These are phyloP conservation scores for Dinoponera quadriceps DNA, from an alignment of 1,140 invertebrate species.

Conservation along the genomic window DNA sequence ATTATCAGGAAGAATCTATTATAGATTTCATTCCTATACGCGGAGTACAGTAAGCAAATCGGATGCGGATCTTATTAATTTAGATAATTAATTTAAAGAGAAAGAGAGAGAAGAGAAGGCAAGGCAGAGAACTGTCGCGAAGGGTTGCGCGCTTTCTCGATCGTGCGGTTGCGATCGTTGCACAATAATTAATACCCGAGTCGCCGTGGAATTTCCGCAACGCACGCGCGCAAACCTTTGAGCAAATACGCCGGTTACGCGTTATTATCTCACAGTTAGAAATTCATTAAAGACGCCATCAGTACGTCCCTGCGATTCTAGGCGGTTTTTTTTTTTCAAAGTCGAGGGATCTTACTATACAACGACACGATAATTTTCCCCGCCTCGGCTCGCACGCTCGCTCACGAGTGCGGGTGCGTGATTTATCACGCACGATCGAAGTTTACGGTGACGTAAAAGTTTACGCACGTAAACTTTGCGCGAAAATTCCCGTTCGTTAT, in stretches of 20 bases:
- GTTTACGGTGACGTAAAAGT: background rate
- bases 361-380: background rate
- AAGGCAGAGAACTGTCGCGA: background rate
- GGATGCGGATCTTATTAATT: too few species aligned
- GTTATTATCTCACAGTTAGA: conserved; percentile 62
- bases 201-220: conserved; percentile 29
- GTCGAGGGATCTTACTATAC: conserved; percentile 6
- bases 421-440: conserved; percentile 2
- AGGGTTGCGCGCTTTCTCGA: conserved; percentile 1
- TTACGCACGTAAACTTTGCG: background rate
- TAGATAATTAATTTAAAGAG: too few species aligned
- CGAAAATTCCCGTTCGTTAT: background rate
- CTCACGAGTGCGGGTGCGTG: background rate
- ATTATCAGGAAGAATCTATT: too few species aligned
- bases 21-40: too few species aligned
- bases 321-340: conserved; percentile 7
- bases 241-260: conserved; percentile 23
- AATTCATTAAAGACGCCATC: conserved; percentile 48
- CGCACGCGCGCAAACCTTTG: conserved; percentile 23
- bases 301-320: conserved; percentile 21
- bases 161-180: conserved; percentile 26
- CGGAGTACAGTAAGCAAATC: too few species aligned
- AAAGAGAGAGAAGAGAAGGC: background rate
- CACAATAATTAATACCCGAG: conserved; percentile 41
- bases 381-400: background rate